Base-by-base conservation (phyloP, 1,140 invertebrate species). In the Ruditapes philippinarum region DNA sequence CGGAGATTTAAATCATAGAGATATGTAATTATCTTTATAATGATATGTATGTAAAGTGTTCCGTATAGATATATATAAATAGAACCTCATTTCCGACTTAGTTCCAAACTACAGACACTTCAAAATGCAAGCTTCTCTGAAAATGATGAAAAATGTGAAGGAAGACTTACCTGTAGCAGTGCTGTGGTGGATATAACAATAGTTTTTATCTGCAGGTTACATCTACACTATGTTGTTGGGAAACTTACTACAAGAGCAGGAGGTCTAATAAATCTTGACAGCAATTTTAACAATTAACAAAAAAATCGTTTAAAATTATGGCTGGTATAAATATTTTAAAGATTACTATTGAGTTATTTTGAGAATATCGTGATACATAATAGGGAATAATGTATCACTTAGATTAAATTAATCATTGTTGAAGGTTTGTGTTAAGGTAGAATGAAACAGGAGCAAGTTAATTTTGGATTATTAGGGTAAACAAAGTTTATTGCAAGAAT, bases 201-300 rank as follows among this genome's bases (percentile, higher is more conserved):
- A 38, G 33, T 40, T 25, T 36, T 70, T 70, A 70, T 70, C 65
- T 70, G 2, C 14, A 38, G 65, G 33, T 70, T 40, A 70, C 28
- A 70, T 70, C 65, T 70, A 70, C 65, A 70, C 17, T 12, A n/a
- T 2, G 36, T 22, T 40, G n/a, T 70, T 1, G n/a, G n/a, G 65
- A 36, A 22, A 70, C 38, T 70, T 70, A 70, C 65, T 38, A 70
- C 65, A 70, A n/a, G 33, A 70, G 36, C 3, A 70, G 65, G 36
- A 25, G 33, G 65, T 38, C 36, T 38, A 1, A 70, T 40, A 14
- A n/a, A 38, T 70, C 14, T 25, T 38, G 65, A 70, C 33, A 70
- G 19, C 1, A 70, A 19, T 38, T 70, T 70, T 4, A 40, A 40
- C 65, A 2, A 65, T 65, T 65, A 65, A 33, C 28, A 33, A 65